phyloP scores from a whole-genome alignment of 2,888 invertebrate genomes.

The Hirudinaria manillensis region DNA sequence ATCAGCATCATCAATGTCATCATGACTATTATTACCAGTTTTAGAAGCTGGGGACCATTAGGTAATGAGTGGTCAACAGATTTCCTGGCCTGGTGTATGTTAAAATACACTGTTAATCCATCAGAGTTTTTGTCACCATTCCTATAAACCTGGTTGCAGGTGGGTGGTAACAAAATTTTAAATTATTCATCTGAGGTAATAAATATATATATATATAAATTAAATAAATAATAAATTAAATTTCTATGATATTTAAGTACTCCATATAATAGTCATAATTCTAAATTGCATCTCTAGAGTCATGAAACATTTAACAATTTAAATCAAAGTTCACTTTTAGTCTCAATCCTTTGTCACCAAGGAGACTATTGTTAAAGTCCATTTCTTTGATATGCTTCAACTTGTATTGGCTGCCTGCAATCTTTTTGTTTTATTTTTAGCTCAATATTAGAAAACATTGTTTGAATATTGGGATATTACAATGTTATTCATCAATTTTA shows the following conservation, averaged over 20 bases:
- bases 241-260: no score
- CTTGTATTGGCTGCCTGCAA: constrained; percentile 45
- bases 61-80: constrained; percentile 40
- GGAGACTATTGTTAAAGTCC: constrained; percentile 44
- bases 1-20: no score
- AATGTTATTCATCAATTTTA: background rate
- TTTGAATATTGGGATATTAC: background rate
- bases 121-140: constrained; percentile 46
- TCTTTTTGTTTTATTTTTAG: constrained; percentile 33
- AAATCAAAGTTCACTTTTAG: constrained; percentile 45
- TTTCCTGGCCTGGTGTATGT: constrained; percentile 47
- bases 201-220: no score
- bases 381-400: constrained; percentile 50
- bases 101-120: constrained; percentile 48
- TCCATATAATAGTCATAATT: no score
- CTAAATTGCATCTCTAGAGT: no score
- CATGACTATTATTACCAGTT: background rate
- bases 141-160: constrained; percentile 47
- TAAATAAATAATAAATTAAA: no score
- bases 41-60: background rate
- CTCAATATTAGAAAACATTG: background rate
- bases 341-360: constrained; percentile 48
- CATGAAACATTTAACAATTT: no score
- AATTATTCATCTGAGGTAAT: background rate
- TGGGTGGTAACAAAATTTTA: background rate